Evolutionary conservation across 2,888 invertebrate genomes (phyloP).

Genomic region (Allolobophora icterica): DNA sequence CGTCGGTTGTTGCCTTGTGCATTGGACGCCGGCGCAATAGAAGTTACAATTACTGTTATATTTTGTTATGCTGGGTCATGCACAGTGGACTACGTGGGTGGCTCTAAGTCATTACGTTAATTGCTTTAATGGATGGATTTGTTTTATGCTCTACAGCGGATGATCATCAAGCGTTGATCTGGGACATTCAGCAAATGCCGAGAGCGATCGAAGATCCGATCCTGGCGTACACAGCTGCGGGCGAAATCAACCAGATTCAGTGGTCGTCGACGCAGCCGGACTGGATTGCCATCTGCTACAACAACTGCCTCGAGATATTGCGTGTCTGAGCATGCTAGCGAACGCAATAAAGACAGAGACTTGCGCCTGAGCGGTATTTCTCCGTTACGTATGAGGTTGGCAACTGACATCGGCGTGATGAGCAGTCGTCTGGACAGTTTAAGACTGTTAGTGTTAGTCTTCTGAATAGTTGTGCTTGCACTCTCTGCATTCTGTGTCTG

Average conservation of each 20-base stretch:
- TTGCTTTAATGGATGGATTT: too few species aligned
- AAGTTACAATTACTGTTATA: too few species aligned
- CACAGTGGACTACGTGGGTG: too few species aligned
- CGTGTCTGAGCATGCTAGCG: conserved; percentile 74
- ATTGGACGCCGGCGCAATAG: too few species aligned
- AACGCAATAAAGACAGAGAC: not conserved
- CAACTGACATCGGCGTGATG: not conserved
- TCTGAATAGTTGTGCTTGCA: not conserved
- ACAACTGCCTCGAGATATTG: conserved; percentile 93
- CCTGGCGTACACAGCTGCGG: conserved; percentile 91
- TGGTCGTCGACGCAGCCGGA: conserved; percentile 99
- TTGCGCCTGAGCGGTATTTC: not conserved
- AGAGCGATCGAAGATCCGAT: conserved; percentile 99
- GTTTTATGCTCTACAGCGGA: conserved; percentile 74
- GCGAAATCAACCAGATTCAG: conserved; percentile 98
- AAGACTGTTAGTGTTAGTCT: not conserved
- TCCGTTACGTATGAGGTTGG: not conserved
- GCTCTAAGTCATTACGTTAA: too few species aligned
- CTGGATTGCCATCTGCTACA: conserved; percentile 99
- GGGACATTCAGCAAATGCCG: conserved; percentile 99
- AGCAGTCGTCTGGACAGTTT: not conserved
- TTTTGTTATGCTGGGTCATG: too few species aligned
- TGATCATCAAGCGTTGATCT: conserved; percentile 97
- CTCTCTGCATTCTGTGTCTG: not conserved
- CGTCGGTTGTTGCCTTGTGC: too few species aligned